Evolutionary conservation across 1,140 invertebrate species (phyloP).

Genomic region (Luehdorfia chinensis): DNA sequence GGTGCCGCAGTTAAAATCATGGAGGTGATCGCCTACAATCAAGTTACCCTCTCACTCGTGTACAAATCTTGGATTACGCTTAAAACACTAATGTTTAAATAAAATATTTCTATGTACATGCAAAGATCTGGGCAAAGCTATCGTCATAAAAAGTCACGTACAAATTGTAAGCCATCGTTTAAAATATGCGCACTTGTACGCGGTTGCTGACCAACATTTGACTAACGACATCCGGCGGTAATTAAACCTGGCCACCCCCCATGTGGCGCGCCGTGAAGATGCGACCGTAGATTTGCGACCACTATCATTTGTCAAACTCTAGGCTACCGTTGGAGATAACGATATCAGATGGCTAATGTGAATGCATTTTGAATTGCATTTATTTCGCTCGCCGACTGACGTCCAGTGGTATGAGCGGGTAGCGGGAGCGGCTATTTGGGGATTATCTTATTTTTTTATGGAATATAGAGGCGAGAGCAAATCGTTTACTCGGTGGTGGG

Average conservation of each 20-base stretch:
- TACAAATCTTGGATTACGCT: too few species aligned
- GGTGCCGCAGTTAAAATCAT: too few species aligned
- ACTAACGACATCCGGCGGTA: conserved; percentile 45
- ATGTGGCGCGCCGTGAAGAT: conserved; percentile 44
- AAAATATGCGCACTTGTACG: not conserved
- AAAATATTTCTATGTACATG: too few species aligned
- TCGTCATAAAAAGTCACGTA: conserved; percentile 11
- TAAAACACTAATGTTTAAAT: too few species aligned
- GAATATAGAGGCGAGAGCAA: not conserved
- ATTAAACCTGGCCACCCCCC: conserved; percentile 36
- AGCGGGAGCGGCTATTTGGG: not conserved
- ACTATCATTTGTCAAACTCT: conserved; percentile 50
- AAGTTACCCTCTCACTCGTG: too few species aligned
- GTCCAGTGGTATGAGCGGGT: conserved; percentile 22
- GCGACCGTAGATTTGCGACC: conserved; percentile 37
- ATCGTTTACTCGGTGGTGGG: too few species aligned
- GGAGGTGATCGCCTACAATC: too few species aligned
- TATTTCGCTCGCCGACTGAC: conserved; percentile 26
- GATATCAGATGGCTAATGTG: conserved; percentile 53
- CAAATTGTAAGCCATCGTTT: conserved; percentile 11
- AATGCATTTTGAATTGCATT: conserved; percentile 49
- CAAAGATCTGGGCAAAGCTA: not conserved
- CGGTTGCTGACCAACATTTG: conserved; percentile 1
- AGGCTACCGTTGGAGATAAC: conserved; percentile 41
- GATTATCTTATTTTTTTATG: not conserved